Evolutionary conservation across 2,113 vertebrate species (phyloP).

Genomic region (Hippocampus guttulatus): DNA sequence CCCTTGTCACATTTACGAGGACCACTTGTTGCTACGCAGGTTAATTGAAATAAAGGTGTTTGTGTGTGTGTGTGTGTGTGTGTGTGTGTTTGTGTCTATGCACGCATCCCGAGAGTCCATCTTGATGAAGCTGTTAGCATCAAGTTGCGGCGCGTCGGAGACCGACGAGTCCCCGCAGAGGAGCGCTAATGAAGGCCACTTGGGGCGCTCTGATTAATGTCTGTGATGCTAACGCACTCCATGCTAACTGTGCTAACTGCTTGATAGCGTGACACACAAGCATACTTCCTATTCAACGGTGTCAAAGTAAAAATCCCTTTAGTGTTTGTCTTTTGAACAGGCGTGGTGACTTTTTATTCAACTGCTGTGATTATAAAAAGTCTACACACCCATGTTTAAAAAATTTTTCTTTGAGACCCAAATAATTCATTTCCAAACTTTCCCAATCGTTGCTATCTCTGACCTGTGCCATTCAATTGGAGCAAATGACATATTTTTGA

Average conservation of each 20-base stretch:
- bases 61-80: neutral
- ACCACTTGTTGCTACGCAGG: no score
- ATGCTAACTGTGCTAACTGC: neutral
- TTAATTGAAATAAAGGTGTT: neutral
- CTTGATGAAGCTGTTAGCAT: neutral
- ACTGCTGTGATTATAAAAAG: no score
- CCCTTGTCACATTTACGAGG: no score
- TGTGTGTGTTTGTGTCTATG: neutral
- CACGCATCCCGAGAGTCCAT: neutral
- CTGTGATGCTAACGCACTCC: neutral
- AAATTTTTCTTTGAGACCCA: no score
- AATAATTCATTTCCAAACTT: no score
- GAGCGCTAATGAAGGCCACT: constrained; percentile 4
- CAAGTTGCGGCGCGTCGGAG: neutral
- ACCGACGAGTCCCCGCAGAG: neutral
- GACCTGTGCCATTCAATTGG: no score
- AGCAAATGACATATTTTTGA: no score
- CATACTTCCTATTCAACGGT: neutral
- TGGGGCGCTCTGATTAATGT: neutral
- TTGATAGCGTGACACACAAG: neutral
- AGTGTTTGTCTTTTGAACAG: no score
- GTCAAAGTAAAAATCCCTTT: neutral
- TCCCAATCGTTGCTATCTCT: no score
- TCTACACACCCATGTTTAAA: no score
- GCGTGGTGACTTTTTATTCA: no score